Evolutionary conservation across 2,113 vertebrate species (phyloP), one percentile per base, ranked within the genome.

Genomic region (Oryzias curvinotus): DNA sequence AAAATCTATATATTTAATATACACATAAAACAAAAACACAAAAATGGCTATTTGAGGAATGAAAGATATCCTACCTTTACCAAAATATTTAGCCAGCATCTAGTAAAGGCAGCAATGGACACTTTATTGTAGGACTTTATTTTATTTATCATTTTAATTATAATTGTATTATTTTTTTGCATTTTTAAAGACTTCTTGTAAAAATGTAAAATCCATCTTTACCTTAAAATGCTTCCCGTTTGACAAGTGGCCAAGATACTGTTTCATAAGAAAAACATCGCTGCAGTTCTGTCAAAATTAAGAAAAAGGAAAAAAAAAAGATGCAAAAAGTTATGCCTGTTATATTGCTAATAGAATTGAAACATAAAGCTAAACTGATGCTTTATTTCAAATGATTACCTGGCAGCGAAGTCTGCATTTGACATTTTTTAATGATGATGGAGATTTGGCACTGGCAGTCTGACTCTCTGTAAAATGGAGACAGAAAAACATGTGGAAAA

Each of bases 221-320:
- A 86, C 81, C 70, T 28, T 0, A 19, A 17, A 10, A 50, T 88
- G 86, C 13, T 1, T 0, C 1, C 0, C 0, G 0, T 10, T 0
- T 19, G 19, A 13, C 36, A 81, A 0, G 57, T 88, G 86, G 0
- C 0, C 0, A 1, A 17, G 0, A 57, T 56, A 82, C 0, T 4
- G 0, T 5, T 0, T 0, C 0, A 49, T 2, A 0, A 0, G 19
- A 18, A 71, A 83, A 3, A 0, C 0, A 0, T 5, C 0, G 12
- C 4, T 10, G 62, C 86, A 88, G 23, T 65, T 15, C 86, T 57
- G 19, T 6, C 23, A 5, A 14, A 53, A 18, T 12, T n/a, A 14
- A 36, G 8, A 26, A 14, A 16, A 3, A 19, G 4, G 19, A 12
- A 19, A 17, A 25, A 18, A 52, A 25, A 5, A 13, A 36, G 16